Evolutionary conservation across 2,113 vertebrate genomes (phyloP).

Genomic region (Dipodomys ordii): DNA sequence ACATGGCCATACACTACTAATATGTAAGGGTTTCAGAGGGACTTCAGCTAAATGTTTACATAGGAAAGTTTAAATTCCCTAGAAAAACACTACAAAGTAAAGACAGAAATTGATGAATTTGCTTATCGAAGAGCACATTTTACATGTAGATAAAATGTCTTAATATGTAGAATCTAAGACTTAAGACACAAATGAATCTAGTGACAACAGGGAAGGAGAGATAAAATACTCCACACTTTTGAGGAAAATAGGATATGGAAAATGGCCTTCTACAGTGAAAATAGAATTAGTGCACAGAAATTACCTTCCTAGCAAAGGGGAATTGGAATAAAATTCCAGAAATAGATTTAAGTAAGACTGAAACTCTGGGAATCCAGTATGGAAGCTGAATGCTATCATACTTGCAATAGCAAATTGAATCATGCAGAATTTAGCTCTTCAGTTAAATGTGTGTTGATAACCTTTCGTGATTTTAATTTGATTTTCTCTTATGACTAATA

Average conservation of each 20-base stretch:
- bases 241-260: neutral
- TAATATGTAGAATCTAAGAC: neutral
- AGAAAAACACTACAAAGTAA: neutral
- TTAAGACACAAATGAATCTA: neutral
- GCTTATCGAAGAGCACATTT: neutral
- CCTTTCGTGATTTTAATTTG: no score
- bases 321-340: neutral
- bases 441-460: neutral
- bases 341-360: neutral
- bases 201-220: neutral
- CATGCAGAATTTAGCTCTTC: neutral
- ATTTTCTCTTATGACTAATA: no score
- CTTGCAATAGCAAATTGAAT: no score
- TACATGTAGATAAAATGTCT: neutral
- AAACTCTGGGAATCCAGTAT: neutral
- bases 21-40: no score
- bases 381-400: neutral
- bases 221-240: neutral
- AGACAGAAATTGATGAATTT: neutral
- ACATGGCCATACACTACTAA: neutral
- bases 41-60: neutral
- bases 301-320: neutral
- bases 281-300: neutral
- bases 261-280: neutral
- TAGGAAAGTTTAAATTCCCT: neutral